phyloP scores from a whole-genome alignment of 2,113 vertebrate genomes.

The Xenopus tropicalis region UCB_Xtro_10.0 CM004443.2:68212001-68212500 shows the following conservation, averaged over 20 bases:
- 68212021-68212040: constrained; percentile 71
- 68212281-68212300: constrained; percentile 53
- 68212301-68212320: constrained; percentile 54
- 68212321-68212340: constrained; percentile 6
- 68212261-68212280: constrained; percentile 62
- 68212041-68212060: constrained; percentile 66
- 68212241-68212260: constrained; percentile 62
- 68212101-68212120: too few relatives aligned
- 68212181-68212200: constrained; percentile 36
- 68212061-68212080: constrained; percentile 58
- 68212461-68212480: not conserved
- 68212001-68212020: constrained; percentile 70
- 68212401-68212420: not conserved
- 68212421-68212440: not conserved
- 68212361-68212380: constrained; percentile 5
- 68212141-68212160: constrained; percentile 29
- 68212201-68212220: constrained; percentile 46
- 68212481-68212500: not conserved
- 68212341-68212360: constrained; percentile 22
- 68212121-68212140: constrained; percentile 19
- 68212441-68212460: not conserved
- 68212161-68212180: constrained; percentile 17
- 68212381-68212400: constrained; percentile 14
- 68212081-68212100: constrained; percentile 22
- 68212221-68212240: constrained; percentile 58